phyloP scores from a whole-genome alignment of 2,113 vertebrate genomes.

The cattle (Bos taurus) region ARS-UCD2.0 NC_037336.1:71922001-71922500 shows the following conservation, averaged over 20 bases:
- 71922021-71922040: not conserved
- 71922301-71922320: not conserved
- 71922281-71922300: not conserved
- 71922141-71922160: not conserved
- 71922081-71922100: not conserved
- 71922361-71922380: not conserved
- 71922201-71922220: not conserved
- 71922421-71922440: not conserved
- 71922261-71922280: not conserved
- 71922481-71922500: not conserved
- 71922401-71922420: not conserved
- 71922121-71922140: not conserved
- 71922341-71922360: not conserved
- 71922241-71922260: not conserved
- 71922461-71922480: not conserved
- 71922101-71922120: not conserved
- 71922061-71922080: not conserved
- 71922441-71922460: not conserved
- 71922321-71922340: not conserved
- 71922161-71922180: not conserved
- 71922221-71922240: not conserved
- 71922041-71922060: not conserved
- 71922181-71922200: not conserved
- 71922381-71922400: not conserved
- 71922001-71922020: not conserved